These are phyloP conservation scores for Microplitis demolitor DNA, from an alignment of 1,140 invertebrate species.

Conservation along the genomic window DNA sequence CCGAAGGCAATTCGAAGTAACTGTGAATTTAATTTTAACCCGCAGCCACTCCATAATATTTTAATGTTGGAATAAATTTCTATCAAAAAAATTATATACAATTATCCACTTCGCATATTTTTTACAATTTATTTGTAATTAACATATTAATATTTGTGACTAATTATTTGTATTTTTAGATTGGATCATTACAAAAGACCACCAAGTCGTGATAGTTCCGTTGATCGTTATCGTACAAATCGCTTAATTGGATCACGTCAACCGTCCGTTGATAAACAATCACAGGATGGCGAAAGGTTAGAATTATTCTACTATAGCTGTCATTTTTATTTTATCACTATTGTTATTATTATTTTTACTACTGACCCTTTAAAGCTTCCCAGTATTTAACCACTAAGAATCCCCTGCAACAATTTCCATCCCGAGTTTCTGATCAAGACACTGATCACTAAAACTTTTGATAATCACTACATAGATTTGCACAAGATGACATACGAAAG, in stretches of 20 bases:
- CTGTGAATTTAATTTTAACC: too few species aligned
- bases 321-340: neutral
- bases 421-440: too few species aligned
- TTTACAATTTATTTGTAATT: too few species aligned
- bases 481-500: too few species aligned
- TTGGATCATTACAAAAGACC: slow-evolving; percentile 93
- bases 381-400: too few species aligned
- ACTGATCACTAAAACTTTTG: too few species aligned
- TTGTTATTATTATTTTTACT: neutral
- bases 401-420: too few species aligned
- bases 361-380: too few species aligned
- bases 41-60: neutral
- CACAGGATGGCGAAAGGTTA: slow-evolving; percentile 56
- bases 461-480: too few species aligned
- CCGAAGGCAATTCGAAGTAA: too few species aligned
- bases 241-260: slow-evolving; percentile 69
- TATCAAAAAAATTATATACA: neutral
- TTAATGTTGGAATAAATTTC: neutral
- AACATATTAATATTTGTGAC: neutral
- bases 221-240: slow-evolving; percentile 75
- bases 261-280: slow-evolving; percentile 73
- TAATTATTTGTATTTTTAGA: slow-evolving; percentile 45
- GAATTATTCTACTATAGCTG: neutral
- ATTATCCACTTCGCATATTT: too few species aligned
- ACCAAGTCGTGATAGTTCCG: slow-evolving; percentile 84